Conservation (phyloP, 2,888 invertebrate genomes). For the Lathronympha strigana region DNA sequence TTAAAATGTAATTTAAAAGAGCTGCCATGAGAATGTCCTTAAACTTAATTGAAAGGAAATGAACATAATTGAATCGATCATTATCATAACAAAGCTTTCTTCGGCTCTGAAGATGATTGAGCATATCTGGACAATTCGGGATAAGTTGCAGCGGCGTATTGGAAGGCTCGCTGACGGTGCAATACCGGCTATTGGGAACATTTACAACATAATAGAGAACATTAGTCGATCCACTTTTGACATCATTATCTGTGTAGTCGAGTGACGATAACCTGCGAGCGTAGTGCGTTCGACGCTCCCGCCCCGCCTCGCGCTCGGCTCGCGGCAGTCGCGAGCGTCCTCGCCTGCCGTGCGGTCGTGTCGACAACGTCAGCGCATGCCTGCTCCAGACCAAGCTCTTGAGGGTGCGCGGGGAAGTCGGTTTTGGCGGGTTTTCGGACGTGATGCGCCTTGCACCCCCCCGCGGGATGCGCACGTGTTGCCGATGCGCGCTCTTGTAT, state of each 20-base stretch:
- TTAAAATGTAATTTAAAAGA: constrained; percentile 14
- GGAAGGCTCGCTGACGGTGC: constrained; percentile 57
- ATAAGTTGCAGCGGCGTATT: constrained; percentile 46
- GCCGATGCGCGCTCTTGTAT: constrained; percentile 57
- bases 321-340: constrained; percentile 75
- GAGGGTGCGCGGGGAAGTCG: constrained; percentile 69
- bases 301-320: constrained; percentile 70
- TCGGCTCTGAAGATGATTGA: constrained; percentile 52
- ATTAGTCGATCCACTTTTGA: constrained; percentile 84
- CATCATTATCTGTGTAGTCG: constrained; percentile 83
- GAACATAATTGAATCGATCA: constrained; percentile 59
- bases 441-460: constrained; percentile 72
- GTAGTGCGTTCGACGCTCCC: constrained; percentile 67
- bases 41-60: constrained; percentile 55
- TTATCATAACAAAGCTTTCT: constrained; percentile 58
- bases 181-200: constrained; percentile 66
- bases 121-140: constrained; percentile 50
- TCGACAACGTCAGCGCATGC: constrained; percentile 52
- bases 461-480: constrained; percentile 74
- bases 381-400: constrained; percentile 46
- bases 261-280: constrained; percentile 81
- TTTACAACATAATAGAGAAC: constrained; percentile 81
- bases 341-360: constrained; percentile 66
- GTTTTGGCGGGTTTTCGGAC: constrained; percentile 80
- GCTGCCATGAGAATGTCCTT: constrained; percentile 35